Evolutionary conservation across 2,113 vertebrate species (phyloP).

Genomic region (Ciconia maguari): DNA sequence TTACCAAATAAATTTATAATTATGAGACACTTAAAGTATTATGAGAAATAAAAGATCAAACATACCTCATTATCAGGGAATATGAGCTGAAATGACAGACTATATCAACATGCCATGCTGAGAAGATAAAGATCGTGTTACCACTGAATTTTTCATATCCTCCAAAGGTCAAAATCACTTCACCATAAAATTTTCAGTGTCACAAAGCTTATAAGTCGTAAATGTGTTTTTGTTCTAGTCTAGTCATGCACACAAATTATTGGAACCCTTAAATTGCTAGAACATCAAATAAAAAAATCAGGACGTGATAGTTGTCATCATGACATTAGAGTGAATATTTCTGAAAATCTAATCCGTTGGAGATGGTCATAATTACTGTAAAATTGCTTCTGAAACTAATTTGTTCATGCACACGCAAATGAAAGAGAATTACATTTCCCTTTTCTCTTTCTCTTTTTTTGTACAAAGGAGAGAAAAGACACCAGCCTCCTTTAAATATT

Average conservation of each 20-base stretch:
- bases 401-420: conserved; percentile 23
- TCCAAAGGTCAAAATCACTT: conserved; percentile 67
- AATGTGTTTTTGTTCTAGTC: conserved; percentile 60
- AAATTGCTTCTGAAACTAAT: conserved; percentile 65
- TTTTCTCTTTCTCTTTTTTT: not conserved
- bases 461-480: not conserved
- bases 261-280: conserved; percentile 49
- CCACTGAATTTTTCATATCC: conserved; percentile 63
- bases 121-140: conserved; percentile 63
- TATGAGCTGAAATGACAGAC: conserved; percentile 27
- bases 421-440: conserved; percentile 39
- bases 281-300: conserved; percentile 49
- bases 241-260: conserved; percentile 38
- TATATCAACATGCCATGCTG: conserved; percentile 12
- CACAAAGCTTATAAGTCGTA: conserved; percentile 41
- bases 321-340: conserved; percentile 33
- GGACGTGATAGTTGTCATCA: conserved; percentile 29
- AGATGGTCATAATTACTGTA: conserved; percentile 62
- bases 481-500: not conserved
- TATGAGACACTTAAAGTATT: conserved; percentile 8
- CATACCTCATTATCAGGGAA: conserved; percentile 31
- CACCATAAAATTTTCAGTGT: conserved; percentile 65
- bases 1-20: conserved; percentile 61
- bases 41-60: conserved; percentile 59
- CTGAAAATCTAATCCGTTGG: conserved; percentile 56